Evolutionary conservation across 2,888 invertebrate genomes (phyloP).

Genomic region (Bombylius major): DNA sequence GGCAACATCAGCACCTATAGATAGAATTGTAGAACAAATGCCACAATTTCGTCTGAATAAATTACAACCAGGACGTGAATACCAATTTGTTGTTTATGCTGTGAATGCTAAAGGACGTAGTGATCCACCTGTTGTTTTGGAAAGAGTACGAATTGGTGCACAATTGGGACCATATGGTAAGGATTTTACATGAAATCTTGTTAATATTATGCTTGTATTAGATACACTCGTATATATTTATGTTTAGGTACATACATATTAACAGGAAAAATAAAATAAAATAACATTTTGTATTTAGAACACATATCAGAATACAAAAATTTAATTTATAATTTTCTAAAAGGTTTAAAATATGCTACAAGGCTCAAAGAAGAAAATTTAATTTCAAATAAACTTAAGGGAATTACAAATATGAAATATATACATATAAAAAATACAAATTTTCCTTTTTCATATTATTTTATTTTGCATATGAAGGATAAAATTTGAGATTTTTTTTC

Average conservation of each 20-base stretch:
- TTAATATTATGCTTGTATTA: background rate
- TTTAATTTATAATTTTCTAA: no score
- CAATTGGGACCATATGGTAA: constrained; percentile 37
- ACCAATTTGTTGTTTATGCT: constrained; percentile 68
- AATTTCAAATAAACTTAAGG: no score
- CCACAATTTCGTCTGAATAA: constrained; percentile 62
- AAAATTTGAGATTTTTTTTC: no score
- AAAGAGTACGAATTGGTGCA: constrained; percentile 35
- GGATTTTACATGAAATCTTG: background rate
- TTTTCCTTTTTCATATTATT: no score
- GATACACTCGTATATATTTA: background rate
- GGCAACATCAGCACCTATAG: constrained; percentile 45
- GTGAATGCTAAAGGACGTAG: constrained; percentile 72
- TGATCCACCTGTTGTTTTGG: constrained; percentile 57
- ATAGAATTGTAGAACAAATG: constrained; percentile 48
- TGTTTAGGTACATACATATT: background rate
- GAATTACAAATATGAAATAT: no score
- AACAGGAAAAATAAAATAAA: background rate
- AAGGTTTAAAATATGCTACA: no score
- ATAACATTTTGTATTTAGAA: background rate
- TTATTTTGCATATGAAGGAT: no score
- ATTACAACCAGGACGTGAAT: constrained; percentile 61
- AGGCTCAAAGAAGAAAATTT: no score
- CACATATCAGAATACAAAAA: no score
- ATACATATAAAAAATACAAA: no score